Conservation (phyloP, 1,140 invertebrate genomes). For the Anastatus disparis region DNA sequence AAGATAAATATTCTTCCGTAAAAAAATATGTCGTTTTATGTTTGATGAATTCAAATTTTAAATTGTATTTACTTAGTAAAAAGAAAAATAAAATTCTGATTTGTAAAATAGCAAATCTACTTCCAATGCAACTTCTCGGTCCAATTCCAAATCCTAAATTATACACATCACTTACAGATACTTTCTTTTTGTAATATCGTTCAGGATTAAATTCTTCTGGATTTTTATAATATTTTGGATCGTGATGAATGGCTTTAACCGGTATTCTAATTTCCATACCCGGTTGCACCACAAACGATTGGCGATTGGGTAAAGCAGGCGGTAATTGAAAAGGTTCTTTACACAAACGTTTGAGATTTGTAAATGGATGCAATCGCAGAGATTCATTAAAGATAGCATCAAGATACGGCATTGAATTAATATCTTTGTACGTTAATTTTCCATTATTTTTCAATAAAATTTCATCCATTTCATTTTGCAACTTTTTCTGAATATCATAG, state of each 20-base stretch:
- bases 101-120: conserved; percentile 44
- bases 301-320: conserved; percentile 63
- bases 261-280: conserved; percentile 65
- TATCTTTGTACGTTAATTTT: conserved; percentile 58
- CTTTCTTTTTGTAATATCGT: conserved; percentile 64
- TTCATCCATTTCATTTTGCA: conserved; percentile 69
- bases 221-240: conserved; percentile 68
- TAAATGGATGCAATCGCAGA: conserved; percentile 67
- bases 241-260: conserved; percentile 63
- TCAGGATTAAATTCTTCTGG: conserved; percentile 69
- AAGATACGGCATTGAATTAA: conserved; percentile 64
- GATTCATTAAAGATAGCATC: conserved; percentile 68
- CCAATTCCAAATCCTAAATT: conserved; percentile 54
- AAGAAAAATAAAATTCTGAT: conserved; percentile 30
- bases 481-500: conserved; percentile 70
- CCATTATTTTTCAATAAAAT: conserved; percentile 45
- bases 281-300: conserved; percentile 63
- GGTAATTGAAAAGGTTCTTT: conserved; percentile 42
- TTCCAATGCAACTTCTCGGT: conserved; percentile 45
- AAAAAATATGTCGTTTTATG: no score
- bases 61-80: conserved; percentile 32
- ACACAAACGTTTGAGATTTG: conserved; percentile 65
- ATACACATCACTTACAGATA: conserved; percentile 44
- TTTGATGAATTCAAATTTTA: no score
- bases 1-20: no score